Percentiles rank a stretch among this genome's conserved stretches.
Evolutionary conservation across 2,797 vertebrate species (phyloP).

Genomic region (Eleutherodactylus coqui): DNA sequence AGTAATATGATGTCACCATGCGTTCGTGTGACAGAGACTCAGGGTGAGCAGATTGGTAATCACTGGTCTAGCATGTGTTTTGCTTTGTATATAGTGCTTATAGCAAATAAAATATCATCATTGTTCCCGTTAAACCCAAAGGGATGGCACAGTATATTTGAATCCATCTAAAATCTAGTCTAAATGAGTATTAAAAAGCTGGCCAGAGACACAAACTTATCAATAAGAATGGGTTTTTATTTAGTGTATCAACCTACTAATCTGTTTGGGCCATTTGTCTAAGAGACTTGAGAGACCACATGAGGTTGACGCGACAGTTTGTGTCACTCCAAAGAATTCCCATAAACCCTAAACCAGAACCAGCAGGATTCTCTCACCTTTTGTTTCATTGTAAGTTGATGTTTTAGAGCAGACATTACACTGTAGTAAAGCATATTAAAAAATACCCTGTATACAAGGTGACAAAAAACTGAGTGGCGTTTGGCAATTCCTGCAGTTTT

Average conservation of each 20-base stretch:
- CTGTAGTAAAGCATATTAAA: not conserved
- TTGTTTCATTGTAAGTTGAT: not conserved
- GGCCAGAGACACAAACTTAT: too few species aligned
- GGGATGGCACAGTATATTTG: too few species aligned
- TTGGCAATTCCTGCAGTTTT: too few species aligned
- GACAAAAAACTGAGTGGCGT: not conserved
- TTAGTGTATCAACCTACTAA: not conserved
- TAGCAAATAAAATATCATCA: not conserved
- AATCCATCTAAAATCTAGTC: too few species aligned
- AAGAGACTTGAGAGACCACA: not conserved
- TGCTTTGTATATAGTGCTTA: not conserved
- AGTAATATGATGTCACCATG: too few species aligned
- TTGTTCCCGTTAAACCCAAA: too few species aligned
- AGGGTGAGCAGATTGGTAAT: not conserved
- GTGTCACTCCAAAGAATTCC: not conserved
- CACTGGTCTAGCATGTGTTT: not conserved
- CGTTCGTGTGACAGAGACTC: too few species aligned
- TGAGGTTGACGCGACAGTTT: not conserved
- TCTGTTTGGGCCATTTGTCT: not conserved
- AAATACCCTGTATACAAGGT: not conserved
- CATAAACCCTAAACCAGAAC: not conserved
- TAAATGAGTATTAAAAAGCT: too few species aligned
- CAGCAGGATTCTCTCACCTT: not conserved
- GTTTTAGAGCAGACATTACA: not conserved
- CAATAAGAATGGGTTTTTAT: not conserved